These are phyloP conservation scores for Tanypteryx hageni DNA, from an alignment of 2,888 invertebrate genomes.

Conservation along the genomic window DNA sequence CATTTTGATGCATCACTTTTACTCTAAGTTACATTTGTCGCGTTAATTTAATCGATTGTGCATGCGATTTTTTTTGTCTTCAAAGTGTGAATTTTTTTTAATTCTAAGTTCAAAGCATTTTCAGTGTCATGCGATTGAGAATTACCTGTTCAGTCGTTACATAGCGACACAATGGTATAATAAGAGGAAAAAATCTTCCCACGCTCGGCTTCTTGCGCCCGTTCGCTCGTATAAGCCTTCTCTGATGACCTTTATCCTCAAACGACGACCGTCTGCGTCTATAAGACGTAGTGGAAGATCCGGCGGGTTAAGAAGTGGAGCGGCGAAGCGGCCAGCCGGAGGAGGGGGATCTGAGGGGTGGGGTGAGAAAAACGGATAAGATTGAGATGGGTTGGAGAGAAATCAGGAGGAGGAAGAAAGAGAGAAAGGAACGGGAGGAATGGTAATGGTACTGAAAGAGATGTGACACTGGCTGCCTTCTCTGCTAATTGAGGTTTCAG, in stretches of 20 bases:
- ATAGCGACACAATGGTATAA: no score
- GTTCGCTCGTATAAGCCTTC: background rate
- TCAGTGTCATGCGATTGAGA: no score
- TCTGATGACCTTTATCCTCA: background rate
- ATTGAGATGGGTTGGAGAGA: conserved; percentile 34
- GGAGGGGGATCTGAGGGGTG: background rate
- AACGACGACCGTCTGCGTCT: no score
- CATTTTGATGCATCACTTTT: no score
- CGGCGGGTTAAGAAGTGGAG: background rate
- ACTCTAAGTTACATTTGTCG: no score
- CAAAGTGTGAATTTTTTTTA: no score
- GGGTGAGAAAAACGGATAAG: background rate
- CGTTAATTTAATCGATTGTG: no score
- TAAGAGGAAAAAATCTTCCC: no score
- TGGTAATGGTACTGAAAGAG: conserved; percentile 58
- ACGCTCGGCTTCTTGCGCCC: background rate
- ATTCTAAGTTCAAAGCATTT: no score
- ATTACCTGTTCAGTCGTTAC: no score
- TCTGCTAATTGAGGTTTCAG: conserved; percentile 64
- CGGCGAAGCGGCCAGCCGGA: background rate
- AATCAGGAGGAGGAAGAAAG: background rate
- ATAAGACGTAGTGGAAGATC: no score
- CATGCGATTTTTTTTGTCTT: no score
- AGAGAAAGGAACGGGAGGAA: background rate
- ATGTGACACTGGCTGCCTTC: conserved; percentile 62